A percentile compares a stretch with the other conserved stretches of the same genome.
These are phyloP conservation scores for Vombatus ursinus DNA, from an alignment of 2,113 vertebrate genomes.

Conservation along the genomic window DNA sequence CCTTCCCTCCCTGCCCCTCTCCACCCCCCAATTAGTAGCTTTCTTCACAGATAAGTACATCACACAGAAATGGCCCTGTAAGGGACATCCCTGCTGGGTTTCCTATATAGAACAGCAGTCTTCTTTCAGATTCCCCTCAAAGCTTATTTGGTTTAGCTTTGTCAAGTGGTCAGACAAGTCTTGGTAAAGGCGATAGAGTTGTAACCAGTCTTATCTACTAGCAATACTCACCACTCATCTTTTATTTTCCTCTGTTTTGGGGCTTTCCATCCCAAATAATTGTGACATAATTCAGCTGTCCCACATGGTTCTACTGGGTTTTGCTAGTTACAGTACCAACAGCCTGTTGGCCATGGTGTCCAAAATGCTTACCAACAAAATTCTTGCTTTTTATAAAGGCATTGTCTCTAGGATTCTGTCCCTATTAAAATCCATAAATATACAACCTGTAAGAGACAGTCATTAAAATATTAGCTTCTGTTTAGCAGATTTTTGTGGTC, in stretches of 20 bases:
- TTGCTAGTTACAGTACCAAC: neutral
- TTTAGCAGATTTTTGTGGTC: neutral
- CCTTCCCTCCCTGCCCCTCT: neutral
- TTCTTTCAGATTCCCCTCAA: neutral
- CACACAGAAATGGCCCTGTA: neutral
- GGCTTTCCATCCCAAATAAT: neutral
- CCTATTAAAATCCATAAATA: neutral
- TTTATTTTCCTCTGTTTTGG: neutral
- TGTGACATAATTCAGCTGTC: neutral
- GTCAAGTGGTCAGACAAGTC: neutral
- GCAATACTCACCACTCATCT: neutral
- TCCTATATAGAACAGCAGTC: neutral
- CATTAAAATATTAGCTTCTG: neutral
- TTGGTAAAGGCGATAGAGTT: neutral
- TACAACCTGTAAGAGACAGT: neutral
- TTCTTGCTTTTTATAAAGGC: neutral
- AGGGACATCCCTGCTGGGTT: neutral
- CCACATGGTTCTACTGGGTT: neutral
- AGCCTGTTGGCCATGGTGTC: neutral
- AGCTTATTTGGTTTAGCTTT: neutral
- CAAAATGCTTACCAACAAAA: neutral
- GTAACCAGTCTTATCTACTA: neutral
- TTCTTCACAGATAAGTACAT: neutral
- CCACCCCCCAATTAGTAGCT: neutral
- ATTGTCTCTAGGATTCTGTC: neutral